These are phyloP conservation scores for Synchiropus splendidus DNA, from an alignment of 2,113 vertebrate genomes.

Conservation along the genomic window DNA sequence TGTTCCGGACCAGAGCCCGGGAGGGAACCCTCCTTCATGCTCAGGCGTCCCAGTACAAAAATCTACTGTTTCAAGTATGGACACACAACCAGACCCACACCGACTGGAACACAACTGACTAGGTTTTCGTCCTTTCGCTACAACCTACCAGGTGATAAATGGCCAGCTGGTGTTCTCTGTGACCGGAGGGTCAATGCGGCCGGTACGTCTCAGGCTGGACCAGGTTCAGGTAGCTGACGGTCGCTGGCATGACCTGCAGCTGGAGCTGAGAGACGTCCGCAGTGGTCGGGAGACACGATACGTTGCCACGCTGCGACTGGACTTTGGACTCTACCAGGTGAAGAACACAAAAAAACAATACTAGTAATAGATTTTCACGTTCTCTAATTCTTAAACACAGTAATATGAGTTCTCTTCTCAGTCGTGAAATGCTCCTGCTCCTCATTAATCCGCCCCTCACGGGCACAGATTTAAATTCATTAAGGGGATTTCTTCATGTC, in stretches of 20 bases:
- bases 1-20: constrained; percentile 80
- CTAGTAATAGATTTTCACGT: too few relatives aligned
- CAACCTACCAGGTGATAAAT: constrained; percentile 68
- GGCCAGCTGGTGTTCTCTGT: constrained; percentile 86
- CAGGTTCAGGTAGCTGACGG: constrained; percentile 86
- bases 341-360: not conserved
- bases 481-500: too few relatives aligned
- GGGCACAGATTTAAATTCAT: too few relatives aligned
- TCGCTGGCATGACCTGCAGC: constrained; percentile 88
- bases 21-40: constrained; percentile 85
- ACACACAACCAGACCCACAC: not conserved
- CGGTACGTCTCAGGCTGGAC: constrained; percentile 80
- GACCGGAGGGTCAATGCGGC: constrained; percentile 69
- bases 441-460: too few relatives aligned
- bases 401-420: not conserved
- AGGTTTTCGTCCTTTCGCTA: not conserved
- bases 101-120: not conserved
- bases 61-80: constrained; percentile 83
- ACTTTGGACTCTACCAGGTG: constrained; percentile 93
- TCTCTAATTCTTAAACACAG: too few relatives aligned
- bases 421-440: too few relatives aligned
- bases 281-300: constrained; percentile 77
- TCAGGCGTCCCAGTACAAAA: constrained; percentile 85
- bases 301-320: constrained; percentile 81
- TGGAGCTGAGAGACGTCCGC: constrained; percentile 83